Evolutionary conservation across 92 coral and sea anemone genomes (phyloP).

Genomic region (Pocillopora grandis): DNA sequence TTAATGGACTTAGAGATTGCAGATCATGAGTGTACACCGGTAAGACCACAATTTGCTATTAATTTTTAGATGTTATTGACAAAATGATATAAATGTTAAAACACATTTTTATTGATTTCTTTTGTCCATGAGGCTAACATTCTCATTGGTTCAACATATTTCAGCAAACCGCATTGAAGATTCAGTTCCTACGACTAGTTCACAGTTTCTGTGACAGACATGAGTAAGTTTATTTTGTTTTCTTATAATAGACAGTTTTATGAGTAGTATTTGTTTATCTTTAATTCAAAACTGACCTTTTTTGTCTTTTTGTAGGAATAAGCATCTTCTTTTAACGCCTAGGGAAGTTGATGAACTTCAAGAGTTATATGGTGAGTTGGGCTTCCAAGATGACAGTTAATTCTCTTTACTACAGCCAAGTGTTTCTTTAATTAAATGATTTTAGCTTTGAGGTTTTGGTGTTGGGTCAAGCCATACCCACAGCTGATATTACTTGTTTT

Average conservation of each 20-base stretch:
- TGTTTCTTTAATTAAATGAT: too few relatives aligned
- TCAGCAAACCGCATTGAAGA: slow-evolving; percentile 92
- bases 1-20: slow-evolving; percentile 51
- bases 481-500: too few relatives aligned
- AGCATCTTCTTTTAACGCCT: slow-evolving; percentile 86
- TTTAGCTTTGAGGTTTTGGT: too few relatives aligned
- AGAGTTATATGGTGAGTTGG: slow-evolving; percentile 75
- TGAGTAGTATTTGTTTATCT: neutral
- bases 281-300: neutral
- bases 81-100: neutral
- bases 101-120: neutral
- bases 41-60: slow-evolving; percentile 20
- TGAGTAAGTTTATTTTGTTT: slow-evolving; percentile 71
- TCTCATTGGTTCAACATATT: neutral
- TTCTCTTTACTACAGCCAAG: too few relatives aligned
- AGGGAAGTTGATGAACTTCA: slow-evolving; percentile 86
- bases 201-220: slow-evolving; percentile 99
- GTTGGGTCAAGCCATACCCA: too few relatives aligned
- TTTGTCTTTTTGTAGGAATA: slow-evolving; percentile 62
- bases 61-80: neutral
- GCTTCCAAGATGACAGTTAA: too few relatives aligned
- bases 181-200: slow-evolving; percentile 91
- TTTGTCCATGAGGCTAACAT: neutral
- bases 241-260: neutral
- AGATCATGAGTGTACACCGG: slow-evolving; percentile 86